A percentile compares a stretch with the other conserved stretches of the same genome.
These are phyloP conservation scores for Zaprionus gabonicus DNA, from an alignment of 1,140 invertebrate species.

Conservation along the genomic window DNA sequence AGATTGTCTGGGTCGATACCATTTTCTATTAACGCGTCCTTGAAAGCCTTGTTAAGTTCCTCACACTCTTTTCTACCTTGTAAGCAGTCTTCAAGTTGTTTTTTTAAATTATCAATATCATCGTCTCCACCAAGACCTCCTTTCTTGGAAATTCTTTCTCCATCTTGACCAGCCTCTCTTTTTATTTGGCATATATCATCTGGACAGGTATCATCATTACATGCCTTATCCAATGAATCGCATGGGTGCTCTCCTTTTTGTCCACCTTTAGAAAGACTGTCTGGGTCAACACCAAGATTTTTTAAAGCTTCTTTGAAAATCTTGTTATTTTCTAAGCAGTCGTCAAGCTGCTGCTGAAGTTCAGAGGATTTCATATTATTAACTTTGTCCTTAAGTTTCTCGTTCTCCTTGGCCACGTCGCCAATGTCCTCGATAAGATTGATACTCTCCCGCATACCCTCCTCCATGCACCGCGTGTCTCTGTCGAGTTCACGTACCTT, in stretches of 20 bases:
- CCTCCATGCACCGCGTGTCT: constrained; percentile 51
- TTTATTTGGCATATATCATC: background rate
- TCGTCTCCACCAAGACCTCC: too few species aligned
- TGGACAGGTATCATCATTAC: background rate
- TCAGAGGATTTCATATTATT: constrained; percentile 39
- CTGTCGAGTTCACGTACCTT: constrained; percentile 51
- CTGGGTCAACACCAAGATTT: constrained; percentile 48
- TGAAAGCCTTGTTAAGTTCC: too few species aligned
- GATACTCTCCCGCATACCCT: constrained; percentile 57
- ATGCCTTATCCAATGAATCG: background rate
- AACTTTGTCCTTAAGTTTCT: constrained; percentile 48
- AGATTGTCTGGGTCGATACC: too few species aligned
- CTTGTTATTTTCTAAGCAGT: constrained; percentile 54
- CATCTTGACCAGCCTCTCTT: background rate
- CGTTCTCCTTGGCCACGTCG: constrained; percentile 52
- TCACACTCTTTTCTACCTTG: too few species aligned
- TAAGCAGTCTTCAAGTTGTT: too few species aligned
- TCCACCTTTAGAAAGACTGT: background rate
- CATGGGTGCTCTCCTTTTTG: background rate
- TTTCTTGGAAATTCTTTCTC: background rate
- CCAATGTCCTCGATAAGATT: constrained; percentile 53
- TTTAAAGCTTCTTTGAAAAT: constrained; percentile 13
- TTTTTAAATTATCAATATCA: too few species aligned
- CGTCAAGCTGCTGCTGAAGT: constrained; percentile 50
- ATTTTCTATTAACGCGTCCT: too few species aligned